Evolutionary conservation across 2,113 vertebrate genomes (phyloP).

Genomic region (Glaucidium brasilianum): DNA sequence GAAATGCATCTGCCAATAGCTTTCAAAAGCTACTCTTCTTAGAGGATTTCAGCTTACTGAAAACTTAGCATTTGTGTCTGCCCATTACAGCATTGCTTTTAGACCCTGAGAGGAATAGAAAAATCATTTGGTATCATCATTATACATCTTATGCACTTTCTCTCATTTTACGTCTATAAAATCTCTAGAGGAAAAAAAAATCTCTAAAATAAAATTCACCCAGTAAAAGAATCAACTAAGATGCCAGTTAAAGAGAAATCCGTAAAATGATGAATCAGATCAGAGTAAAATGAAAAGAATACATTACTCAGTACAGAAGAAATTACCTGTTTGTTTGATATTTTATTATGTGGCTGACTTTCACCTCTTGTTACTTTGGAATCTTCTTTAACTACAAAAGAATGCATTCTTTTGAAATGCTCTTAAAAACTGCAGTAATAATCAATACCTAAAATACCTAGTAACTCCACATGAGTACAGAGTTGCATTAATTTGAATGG

Average conservation of each 20-base stretch:
- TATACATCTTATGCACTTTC: background rate
- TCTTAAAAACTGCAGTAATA: background rate
- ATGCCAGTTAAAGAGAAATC: background rate
- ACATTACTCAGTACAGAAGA: background rate
- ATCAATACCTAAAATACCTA: background rate
- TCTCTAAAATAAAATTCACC: background rate
- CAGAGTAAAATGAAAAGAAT: background rate
- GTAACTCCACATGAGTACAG: background rate
- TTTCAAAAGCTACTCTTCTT: background rate
- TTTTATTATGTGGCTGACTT: slow-evolving; percentile 61
- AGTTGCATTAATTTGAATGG: background rate
- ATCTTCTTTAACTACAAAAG: slow-evolving; percentile 77
- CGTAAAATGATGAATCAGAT: background rate
- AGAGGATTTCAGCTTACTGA: background rate
- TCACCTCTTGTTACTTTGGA: slow-evolving; percentile 71
- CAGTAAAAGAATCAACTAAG: background rate
- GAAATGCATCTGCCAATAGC: background rate
- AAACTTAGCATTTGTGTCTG: background rate
- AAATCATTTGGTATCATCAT: background rate
- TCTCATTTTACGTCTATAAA: background rate
- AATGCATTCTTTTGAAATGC: background rate
- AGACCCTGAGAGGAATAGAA: background rate
- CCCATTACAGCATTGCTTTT: background rate
- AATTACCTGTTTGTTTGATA: slow-evolving; percentile 73
- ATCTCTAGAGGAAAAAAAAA: background rate